phyloP scores from a whole-genome alignment of 2,888 invertebrate species.

The Argyra leucocephala region DNA sequence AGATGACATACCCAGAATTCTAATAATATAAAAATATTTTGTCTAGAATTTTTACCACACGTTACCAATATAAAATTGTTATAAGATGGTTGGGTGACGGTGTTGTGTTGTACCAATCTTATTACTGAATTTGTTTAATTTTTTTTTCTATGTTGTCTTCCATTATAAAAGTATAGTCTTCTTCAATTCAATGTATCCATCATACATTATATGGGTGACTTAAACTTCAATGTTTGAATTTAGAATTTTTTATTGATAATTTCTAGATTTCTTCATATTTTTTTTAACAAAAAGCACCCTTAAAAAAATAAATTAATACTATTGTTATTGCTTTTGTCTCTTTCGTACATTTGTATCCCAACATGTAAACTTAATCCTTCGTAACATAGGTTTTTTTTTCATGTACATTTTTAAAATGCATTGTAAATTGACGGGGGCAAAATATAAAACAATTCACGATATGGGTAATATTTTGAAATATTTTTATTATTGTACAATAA shows the following conservation, averaged over 20 bases:
- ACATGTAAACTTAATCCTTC: neutral
- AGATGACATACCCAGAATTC: slow-evolving; percentile 28
- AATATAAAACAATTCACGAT: neutral
- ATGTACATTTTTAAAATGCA: too few relatives aligned
- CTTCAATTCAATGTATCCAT: too few relatives aligned
- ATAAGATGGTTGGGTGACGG: too few relatives aligned
- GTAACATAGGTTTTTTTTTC: neutral
- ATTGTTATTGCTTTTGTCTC: neutral
- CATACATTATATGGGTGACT: too few relatives aligned
- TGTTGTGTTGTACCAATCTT: too few relatives aligned
- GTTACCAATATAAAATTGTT: neutral
- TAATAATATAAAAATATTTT: neutral
- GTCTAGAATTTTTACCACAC: neutral
- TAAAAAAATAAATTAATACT: neutral
- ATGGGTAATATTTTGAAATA: neutral
- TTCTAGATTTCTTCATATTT: neutral
- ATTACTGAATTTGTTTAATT: too few relatives aligned
- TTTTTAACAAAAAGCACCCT: neutral
- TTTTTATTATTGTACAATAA: neutral
- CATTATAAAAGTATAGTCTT: too few relatives aligned
- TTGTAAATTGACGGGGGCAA: neutral
- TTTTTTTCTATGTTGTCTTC: neutral
- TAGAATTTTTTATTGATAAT: neutral
- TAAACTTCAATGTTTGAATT: too few relatives aligned
- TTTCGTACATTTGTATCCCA: neutral